Base-by-base conservation (phyloP, 2,888 invertebrate species). In the Hipparchia sbordonii region DNA sequence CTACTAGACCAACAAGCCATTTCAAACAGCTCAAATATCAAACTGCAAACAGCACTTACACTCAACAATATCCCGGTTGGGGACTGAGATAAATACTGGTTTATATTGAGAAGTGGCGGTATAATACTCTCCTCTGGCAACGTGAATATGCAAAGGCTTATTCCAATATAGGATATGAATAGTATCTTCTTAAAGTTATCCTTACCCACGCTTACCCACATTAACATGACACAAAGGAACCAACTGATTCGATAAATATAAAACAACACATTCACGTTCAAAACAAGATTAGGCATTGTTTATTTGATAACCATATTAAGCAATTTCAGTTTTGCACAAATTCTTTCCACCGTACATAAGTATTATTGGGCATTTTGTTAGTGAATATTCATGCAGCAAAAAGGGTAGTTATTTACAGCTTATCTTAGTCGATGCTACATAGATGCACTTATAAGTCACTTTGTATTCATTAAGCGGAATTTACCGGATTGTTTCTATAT, bases 201-300 rank as follows among this genome's bases (percentile, higher is more conserved):
- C n/a, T 54, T 6, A 56, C n/a, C 13, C 56, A 13, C 56, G 6
- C 6, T n/a, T 56, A 7, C 56, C 56, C 56, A 56, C n/a, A 13
- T 7, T 13, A n/a, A 6, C 2, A 13, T 56, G 5, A 4, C 10
- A 52, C 10, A 12, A 52, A 52, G 23, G 23, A 23, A 52, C 5
- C 10, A 52, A 12, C 4, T 52, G 52, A 52, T 12, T 12, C 3
- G 7, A 12, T 52, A 52, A 10, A 52, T 5, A 52, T 52, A 52
- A 12, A 12, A 52, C 52, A 10, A 52, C 10, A 52, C 10, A 52
- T 52, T 95, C 69, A 96, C 83, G 57, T 10, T 96, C 77, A 95
- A 89, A 82, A 96, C 96, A 80, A 96, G 89, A 93, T 83, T 86
- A 86, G 84, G 82, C 92, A 92, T 92, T 79, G 78, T 80, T 52